Percentiles rank a stretch among this genome's conserved stretches.
These are phyloP conservation scores for Chrysoperla carnea DNA, from an alignment of 1,140 invertebrate genomes.

Conservation along the genomic window DNA sequence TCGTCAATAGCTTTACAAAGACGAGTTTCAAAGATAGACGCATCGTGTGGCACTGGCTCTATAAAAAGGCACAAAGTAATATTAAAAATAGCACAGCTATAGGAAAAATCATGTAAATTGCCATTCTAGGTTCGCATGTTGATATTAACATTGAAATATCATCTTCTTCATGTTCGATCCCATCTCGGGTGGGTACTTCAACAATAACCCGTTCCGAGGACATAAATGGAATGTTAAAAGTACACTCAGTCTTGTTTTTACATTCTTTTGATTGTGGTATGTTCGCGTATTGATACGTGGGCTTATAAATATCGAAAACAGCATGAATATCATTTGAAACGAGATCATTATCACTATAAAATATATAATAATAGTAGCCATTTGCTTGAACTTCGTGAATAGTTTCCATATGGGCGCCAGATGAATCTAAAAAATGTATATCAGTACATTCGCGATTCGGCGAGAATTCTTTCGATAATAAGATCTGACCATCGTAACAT, in stretches of 20 bases:
- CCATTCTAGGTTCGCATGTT: slow-evolving; percentile 55
- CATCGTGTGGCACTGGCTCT: slow-evolving; percentile 1
- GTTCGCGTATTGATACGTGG: slow-evolving; percentile 59
- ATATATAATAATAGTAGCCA: slow-evolving; percentile 75
- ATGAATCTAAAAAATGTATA: slow-evolving; percentile 43
- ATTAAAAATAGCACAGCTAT: slow-evolving; percentile 53
- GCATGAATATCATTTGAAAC: slow-evolving; percentile 61
- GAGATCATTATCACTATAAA: slow-evolving; percentile 69
- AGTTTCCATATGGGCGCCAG: slow-evolving; percentile 38
- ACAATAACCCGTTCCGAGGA: slow-evolving; percentile 60
- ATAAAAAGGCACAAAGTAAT: slow-evolving; percentile 58
- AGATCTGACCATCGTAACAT: slow-evolving; percentile 54
- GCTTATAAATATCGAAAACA: slow-evolving; percentile 68
- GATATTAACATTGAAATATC: slow-evolving; percentile 49
- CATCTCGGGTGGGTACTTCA: slow-evolving; percentile 61
- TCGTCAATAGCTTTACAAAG: too few relatives aligned
- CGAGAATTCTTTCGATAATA: slow-evolving; percentile 46
- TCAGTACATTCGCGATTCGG: slow-evolving; percentile 43
- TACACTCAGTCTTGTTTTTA: slow-evolving; percentile 56
- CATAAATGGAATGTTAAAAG: slow-evolving; percentile 44
- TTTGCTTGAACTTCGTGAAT: slow-evolving; percentile 47
- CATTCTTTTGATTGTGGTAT: slow-evolving; percentile 44
- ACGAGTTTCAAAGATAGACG: too few relatives aligned
- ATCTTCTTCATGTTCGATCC: slow-evolving; percentile 53
- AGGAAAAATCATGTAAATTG: slow-evolving; percentile 60